These are phyloP conservation scores for Polymixis lichenea DNA, from an alignment of 2,888 invertebrate species.

Conservation along the genomic window DNA sequence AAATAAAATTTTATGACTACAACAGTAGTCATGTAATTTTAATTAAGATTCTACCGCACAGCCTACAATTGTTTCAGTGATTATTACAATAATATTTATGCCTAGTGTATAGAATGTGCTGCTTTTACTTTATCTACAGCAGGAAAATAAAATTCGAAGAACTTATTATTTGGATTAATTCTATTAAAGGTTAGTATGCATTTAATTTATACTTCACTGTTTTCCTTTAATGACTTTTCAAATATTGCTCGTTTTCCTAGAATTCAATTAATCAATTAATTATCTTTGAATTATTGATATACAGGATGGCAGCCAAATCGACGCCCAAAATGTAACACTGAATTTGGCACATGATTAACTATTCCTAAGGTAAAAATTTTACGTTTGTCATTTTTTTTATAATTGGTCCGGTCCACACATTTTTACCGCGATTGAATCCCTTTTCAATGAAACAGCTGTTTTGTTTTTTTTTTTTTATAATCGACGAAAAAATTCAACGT, in stretches of 20 bases:
- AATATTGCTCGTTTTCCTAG: not conserved
- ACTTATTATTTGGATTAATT: constrained; percentile 2
- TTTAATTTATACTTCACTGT: not conserved
- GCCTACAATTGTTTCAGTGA: not conserved
- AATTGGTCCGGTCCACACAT: too few relatives aligned
- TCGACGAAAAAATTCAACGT: too few relatives aligned
- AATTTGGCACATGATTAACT: too few relatives aligned
- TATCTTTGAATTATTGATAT: not conserved
- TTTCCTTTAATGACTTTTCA: constrained; percentile 24
- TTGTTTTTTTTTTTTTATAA: too few relatives aligned
- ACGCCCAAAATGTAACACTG: too few relatives aligned
- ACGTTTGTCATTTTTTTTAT: too few relatives aligned
- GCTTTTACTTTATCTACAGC: not conserved
- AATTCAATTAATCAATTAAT: not conserved
- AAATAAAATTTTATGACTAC: not conserved
- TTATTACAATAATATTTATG: not conserved
- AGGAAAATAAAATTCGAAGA: constrained; percentile 17
- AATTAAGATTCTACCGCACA: not conserved
- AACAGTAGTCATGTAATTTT: not conserved
- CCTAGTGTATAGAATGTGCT: too few relatives aligned
- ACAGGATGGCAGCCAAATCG: too few relatives aligned
- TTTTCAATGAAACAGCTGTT: too few relatives aligned
- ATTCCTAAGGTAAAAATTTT: too few relatives aligned
- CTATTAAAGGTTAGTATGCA: not conserved
- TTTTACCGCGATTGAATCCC: too few relatives aligned